Evolutionary conservation across 92 coral and sea anemone species (phyloP), one percentile per base, ranked within the genome.

Genomic region (Scolanthus callimorphus): DNA sequence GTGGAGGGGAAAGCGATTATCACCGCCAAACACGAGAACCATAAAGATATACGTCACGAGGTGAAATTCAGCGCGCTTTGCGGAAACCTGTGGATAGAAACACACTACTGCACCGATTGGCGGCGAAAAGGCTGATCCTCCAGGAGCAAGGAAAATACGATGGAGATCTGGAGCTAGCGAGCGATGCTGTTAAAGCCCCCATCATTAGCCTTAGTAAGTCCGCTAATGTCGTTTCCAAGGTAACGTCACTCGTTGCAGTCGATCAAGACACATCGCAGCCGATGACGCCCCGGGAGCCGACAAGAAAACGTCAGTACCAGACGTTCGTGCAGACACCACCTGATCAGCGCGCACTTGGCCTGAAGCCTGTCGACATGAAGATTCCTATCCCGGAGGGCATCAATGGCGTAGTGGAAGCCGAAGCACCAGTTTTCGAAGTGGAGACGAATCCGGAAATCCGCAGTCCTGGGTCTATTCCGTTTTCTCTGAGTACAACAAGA

Each of bases 211-310:
- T 82, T 25, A 88, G 96, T 45, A 73, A 77, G 61, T 65, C 75
- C 12, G 71, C 96, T 0, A 74, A 51, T 29, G 80, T 88, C 0
- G 64, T 79, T 1, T 88, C 90, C 11, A 63, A 73, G 44, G 46
- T 52, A 17, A 88, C 96, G 3, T 72, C 86, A 3, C 78, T 88
- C 53, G 85, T 88, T 17, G 96, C 83, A 6, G 78, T 88, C 26
- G 90, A 88, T 47, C 57, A 77, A 55, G 59, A 61, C 22, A 77
- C 50, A 27, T 57, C 46, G 11, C 31, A 60, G 64, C 59, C 65
- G 11, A 60, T 76, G n/a, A 59, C 76, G 41, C 8, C 15, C 6
- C 41, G 8, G 6, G 41, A 34, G 41, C 41, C 15, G 6, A n/a
- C n/a, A n/a, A n/a, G n/a, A n/a, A 34, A 34, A 15, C 8, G 8